phyloP scores from a whole-genome alignment of 2,888 invertebrate genomes.

The Himalopsyche anomala region DNA sequence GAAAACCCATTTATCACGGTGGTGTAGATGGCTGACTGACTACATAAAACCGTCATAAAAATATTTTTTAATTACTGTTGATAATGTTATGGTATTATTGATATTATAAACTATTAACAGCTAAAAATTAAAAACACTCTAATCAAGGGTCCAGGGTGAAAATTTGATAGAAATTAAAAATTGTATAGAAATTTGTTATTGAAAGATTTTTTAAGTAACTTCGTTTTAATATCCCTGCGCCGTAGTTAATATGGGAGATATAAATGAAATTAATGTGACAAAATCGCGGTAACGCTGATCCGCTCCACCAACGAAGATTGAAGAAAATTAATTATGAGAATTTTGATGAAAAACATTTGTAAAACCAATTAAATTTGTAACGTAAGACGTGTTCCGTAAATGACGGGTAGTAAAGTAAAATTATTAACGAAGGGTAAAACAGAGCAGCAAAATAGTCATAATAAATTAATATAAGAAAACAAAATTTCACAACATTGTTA shows the following conservation, averaged over 20 bases:
- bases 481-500: background rate
- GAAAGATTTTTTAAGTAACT: too few species aligned
- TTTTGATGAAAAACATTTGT: constrained; percentile 44
- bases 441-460: constrained; percentile 5
- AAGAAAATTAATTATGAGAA: constrained; percentile 51
- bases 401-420: constrained; percentile 26
- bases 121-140: too few species aligned
- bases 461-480: background rate
- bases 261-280: constrained; percentile 37
- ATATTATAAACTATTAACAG: too few species aligned
- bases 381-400: constrained; percentile 25
- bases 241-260: constrained; percentile 1
- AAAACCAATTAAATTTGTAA: constrained; percentile 46
- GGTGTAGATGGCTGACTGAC: too few species aligned
- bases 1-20: too few species aligned
- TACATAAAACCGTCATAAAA: too few species aligned
- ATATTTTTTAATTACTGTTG: too few species aligned
- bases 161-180: too few species aligned
- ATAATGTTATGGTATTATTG: too few species aligned
- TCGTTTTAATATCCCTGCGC: background rate
- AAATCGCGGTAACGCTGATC: constrained; percentile 39
- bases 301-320: constrained; percentile 21
- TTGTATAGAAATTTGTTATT: too few species aligned
- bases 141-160: too few species aligned
- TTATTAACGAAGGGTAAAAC: constrained; percentile 17